Base-by-base conservation (phyloP, 2,888 invertebrate species). In the Spodoptera exigua region DNA sequence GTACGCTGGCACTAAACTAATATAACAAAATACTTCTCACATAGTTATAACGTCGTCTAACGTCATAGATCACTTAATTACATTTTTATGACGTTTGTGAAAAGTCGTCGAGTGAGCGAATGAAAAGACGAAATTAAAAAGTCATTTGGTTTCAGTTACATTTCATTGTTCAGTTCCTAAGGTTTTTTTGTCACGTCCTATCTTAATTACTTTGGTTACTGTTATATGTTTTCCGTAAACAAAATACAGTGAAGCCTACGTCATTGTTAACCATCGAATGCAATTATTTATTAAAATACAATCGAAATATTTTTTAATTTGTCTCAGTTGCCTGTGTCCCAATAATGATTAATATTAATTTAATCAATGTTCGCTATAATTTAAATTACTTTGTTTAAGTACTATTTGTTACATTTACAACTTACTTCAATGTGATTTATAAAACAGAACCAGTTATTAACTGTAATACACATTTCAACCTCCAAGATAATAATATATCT, bases 1-100 rank as follows among this genome's bases (percentile, higher is more conserved):
- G 90, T 93, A 90, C 93, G 91, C 86, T 80, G 90, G 85, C 82
- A 83, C 84, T 83, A 84, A 87, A 84, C 85, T 85, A 89, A 90
- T 88, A 89, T 80, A 57, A 82, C 65, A 85, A 88, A 40, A 80
- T 83, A 88, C 87, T 89, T 86, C 87, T 74, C 55, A 82, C 82
- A 89, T 86, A 84, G 80, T 76, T 80, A 81, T 74, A 69, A 61
- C 66, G 47, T 45, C 18, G 45, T 40, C 34, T 10, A 48, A 89
- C 93, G 92, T 91, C 92, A 91, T 72, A 74, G 64, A 69, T 0
- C 27, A 72, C 68, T 84, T 86, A 88, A 89, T 91, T 90, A 86
- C 77, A 61, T 72, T 74, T 77, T 51, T 74, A 80, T 91, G 89
- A 90, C 88, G 86, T 83, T 74, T 39, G 37, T 52, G 68, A 68